phyloP scores from a whole-genome alignment of 2,888 invertebrate genomes.

The Meteorus cinctellus region DNA sequence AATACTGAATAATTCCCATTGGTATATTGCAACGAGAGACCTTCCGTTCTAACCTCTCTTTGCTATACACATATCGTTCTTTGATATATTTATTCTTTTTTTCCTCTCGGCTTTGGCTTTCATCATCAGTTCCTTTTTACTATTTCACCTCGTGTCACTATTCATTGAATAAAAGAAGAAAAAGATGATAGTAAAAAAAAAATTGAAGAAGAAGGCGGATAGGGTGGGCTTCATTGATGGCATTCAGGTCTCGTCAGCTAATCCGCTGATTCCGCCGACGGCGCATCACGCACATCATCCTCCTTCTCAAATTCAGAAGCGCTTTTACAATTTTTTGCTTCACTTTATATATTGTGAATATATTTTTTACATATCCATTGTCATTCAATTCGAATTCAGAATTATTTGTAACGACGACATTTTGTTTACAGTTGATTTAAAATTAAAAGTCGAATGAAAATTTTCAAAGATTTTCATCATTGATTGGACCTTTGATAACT shows the following conservation, averaged over 20 bases:
- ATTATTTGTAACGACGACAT: slow-evolving; percentile 64
- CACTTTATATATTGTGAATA: slow-evolving; percentile 38
- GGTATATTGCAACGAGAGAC: slow-evolving; percentile 41
- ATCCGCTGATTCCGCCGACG: slow-evolving; percentile 69
- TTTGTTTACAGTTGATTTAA: slow-evolving; percentile 61
- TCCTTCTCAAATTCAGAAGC: slow-evolving; percentile 58
- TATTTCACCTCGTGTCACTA: slow-evolving; percentile 34
- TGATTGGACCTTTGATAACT: too few relatives aligned
- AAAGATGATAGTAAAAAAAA: background rate
- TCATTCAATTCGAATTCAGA: slow-evolving; percentile 60
- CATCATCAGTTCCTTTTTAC: slow-evolving; percentile 28
- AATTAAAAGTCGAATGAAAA: background rate
- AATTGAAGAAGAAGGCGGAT: slow-evolving; percentile 49
- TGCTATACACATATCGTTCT: slow-evolving; percentile 8
- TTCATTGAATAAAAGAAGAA: slow-evolving; percentile 32
- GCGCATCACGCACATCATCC: slow-evolving; percentile 55
- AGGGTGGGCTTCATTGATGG: slow-evolving; percentile 53
- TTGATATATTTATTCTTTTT: slow-evolving; percentile 4
- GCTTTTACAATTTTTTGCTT: slow-evolving; percentile 22
- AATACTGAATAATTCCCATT: slow-evolving; percentile 23
- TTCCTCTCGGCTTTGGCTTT: slow-evolving; percentile 31
- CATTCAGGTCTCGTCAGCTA: slow-evolving; percentile 56
- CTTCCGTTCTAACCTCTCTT: slow-evolving; percentile 29
- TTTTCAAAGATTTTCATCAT: too few relatives aligned
- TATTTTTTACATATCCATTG: slow-evolving; percentile 42